These are phyloP conservation scores for Drosophila subquinaria DNA, from an alignment of 2,888 invertebrate species.

Conservation along the genomic window DNA sequence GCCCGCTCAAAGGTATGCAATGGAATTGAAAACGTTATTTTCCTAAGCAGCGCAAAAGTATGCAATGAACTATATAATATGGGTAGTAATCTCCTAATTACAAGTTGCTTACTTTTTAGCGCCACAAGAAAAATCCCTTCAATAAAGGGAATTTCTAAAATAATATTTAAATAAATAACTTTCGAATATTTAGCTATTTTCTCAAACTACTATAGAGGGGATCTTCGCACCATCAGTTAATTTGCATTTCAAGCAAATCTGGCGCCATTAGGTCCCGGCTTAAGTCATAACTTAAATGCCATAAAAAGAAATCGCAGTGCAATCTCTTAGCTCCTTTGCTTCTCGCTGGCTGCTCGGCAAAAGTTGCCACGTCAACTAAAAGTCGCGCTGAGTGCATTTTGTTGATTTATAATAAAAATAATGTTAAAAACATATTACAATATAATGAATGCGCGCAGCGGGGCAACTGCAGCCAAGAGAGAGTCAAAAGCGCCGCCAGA, in stretches of 20 bases:
- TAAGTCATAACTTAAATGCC: slow-evolving; percentile 55
- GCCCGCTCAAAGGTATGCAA: too few relatives aligned
- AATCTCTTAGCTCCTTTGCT: slow-evolving; percentile 36
- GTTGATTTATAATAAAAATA: slow-evolving; percentile 77
- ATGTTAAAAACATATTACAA: slow-evolving; percentile 76
- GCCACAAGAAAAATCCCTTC: not conserved
- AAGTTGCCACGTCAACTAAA: slow-evolving; percentile 63
- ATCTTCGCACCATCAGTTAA: slow-evolving; percentile 1
- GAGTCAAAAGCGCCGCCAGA: slow-evolving; percentile 40
- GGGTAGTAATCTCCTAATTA: too few relatives aligned
- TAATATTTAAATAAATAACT: too few relatives aligned
- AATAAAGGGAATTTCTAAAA: too few relatives aligned
- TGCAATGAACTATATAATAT: too few relatives aligned
- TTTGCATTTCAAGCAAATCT: slow-evolving; percentile 16
- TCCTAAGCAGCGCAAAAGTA: too few relatives aligned
- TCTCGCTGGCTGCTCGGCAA: slow-evolving; percentile 31
- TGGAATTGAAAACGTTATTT: too few relatives aligned
- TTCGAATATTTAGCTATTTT: not conserved
- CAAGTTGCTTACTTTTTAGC: not conserved
- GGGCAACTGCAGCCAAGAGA: slow-evolving; percentile 20
- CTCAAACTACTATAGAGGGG: not conserved
- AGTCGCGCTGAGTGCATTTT: slow-evolving; percentile 70
- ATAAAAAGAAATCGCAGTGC: slow-evolving; percentile 51
- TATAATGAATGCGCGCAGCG: slow-evolving; percentile 68
- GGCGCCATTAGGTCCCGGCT: slow-evolving; percentile 29